phyloP scores from a whole-genome alignment of 2,888 invertebrate genomes.

The Ligdia adustata region DNA sequence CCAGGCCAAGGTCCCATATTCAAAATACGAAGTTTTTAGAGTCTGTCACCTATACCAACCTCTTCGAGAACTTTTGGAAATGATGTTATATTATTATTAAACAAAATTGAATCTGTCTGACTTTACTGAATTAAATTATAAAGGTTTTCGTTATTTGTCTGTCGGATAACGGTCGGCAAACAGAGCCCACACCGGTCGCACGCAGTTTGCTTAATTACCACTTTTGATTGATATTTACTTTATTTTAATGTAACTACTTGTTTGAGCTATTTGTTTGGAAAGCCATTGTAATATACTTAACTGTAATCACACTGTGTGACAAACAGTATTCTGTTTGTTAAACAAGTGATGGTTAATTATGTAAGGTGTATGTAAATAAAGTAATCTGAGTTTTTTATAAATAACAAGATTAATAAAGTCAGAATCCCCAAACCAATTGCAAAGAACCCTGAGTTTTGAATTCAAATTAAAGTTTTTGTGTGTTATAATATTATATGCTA shows the following conservation, averaged over 20 bases:
- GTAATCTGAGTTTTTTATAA: too few relatives aligned
- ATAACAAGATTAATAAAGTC: too few relatives aligned
- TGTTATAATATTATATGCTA: too few relatives aligned
- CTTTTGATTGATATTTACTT: constrained; percentile 37
- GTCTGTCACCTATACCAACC: neutral
- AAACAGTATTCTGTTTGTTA: neutral
- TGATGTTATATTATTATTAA: constrained; percentile 36
- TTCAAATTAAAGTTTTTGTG: too few relatives aligned
- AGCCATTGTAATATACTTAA: neutral
- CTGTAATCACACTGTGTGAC: neutral
- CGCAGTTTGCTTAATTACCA: constrained; percentile 38
- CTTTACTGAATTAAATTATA: constrained; percentile 53
- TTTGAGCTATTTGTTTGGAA: neutral
- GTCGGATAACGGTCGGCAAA: constrained; percentile 40
- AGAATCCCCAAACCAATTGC: too few relatives aligned
- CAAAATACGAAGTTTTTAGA: neutral
- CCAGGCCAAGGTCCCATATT: neutral
- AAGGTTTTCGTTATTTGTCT: constrained; percentile 49
- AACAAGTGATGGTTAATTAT: neutral
- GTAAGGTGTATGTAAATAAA: too few relatives aligned
- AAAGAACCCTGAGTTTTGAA: too few relatives aligned
- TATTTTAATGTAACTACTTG: constrained; percentile 20
- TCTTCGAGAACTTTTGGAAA: constrained; percentile 39
- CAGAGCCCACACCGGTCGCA: constrained; percentile 26
- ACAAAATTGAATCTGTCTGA: constrained; percentile 42